phyloP scores from a whole-genome alignment of 2,797 vertebrate genomes.

The Leontopithecus rosalia region DNA sequence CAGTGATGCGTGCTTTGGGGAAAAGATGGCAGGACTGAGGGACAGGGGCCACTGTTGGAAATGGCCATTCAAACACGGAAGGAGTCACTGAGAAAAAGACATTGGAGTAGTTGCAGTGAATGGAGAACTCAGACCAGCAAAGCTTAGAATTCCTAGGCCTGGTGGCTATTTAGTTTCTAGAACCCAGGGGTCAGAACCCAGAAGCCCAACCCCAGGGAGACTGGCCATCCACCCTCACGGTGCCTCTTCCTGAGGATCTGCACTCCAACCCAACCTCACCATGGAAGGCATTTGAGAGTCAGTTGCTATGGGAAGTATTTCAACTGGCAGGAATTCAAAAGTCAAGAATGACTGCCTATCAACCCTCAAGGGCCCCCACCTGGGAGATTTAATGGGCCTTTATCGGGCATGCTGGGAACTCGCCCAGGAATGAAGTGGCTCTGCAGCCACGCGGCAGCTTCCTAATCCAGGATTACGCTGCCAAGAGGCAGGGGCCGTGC shows the following conservation, averaged over 20 bases:
- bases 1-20: fast-evolving
- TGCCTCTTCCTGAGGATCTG: background rate
- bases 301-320: background rate
- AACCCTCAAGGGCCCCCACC: background rate
- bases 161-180: background rate
- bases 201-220: background rate
- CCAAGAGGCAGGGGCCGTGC: background rate
- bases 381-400: background rate
- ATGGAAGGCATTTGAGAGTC: background rate
- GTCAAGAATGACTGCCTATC: background rate
- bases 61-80: background rate
- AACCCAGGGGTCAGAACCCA: background rate
- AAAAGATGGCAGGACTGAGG: background rate
- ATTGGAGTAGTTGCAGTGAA: background rate
- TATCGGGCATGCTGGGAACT: fast-evolving
- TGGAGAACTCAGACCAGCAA: background rate
- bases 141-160: background rate
- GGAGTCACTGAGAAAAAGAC: background rate
- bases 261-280: background rate
- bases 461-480: background rate
- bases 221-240: too few relatives aligned
- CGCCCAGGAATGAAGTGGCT: background rate
- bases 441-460: fast-evolving
- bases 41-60: background rate
- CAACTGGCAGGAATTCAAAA: background rate